Conservation (phyloP, 2,888 invertebrate species). For the Synanthedon myopaeformis region DNA sequence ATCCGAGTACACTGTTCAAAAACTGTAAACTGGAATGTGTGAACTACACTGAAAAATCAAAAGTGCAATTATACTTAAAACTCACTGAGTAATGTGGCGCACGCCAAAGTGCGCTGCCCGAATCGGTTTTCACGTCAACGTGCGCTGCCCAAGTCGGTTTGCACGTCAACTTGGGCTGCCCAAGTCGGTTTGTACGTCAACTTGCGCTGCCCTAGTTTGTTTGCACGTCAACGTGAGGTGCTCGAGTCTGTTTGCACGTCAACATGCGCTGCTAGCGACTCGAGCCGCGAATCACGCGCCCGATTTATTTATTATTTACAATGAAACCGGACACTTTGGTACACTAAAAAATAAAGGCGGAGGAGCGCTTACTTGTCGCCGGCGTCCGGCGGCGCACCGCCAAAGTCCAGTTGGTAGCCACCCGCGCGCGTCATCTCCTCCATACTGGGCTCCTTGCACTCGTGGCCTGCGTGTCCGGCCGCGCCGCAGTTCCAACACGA, state of each 20-base stretch:
- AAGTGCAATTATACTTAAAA: conserved; percentile 47
- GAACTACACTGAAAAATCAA: conserved; percentile 20
- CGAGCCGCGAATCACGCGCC: conserved; percentile 11
- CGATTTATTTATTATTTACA: conserved; percentile 7
- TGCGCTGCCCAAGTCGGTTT: conserved; percentile 2
- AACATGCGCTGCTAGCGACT: conserved; percentile 7
- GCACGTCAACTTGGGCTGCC: no score
- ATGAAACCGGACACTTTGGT: conserved; percentile 34
- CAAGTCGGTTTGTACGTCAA: not conserved
- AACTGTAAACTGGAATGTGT: conserved; percentile 20
- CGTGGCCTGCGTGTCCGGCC: conserved; percentile 83
- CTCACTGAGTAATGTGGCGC: conserved; percentile 13
- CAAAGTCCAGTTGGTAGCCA: conserved; percentile 76
- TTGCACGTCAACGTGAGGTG: conserved; percentile 4
- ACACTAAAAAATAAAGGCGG: conserved; percentile 14
- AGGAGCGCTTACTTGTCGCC: conserved; percentile 41
- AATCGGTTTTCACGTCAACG: not conserved
- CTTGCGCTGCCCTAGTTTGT: conserved; percentile 3
- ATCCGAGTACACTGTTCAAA: not conserved
- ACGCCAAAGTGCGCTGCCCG: conserved; percentile 4
- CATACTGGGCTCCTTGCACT: conserved; percentile 92
- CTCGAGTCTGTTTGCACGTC: no score
- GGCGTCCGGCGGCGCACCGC: conserved; percentile 56
- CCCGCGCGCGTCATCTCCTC: conserved; percentile 88
- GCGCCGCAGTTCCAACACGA: conserved; percentile 95